These are phyloP conservation scores for Drosophila busckii DNA, from an alignment of 1,140 invertebrate species.

Conservation along the genomic window DNA sequence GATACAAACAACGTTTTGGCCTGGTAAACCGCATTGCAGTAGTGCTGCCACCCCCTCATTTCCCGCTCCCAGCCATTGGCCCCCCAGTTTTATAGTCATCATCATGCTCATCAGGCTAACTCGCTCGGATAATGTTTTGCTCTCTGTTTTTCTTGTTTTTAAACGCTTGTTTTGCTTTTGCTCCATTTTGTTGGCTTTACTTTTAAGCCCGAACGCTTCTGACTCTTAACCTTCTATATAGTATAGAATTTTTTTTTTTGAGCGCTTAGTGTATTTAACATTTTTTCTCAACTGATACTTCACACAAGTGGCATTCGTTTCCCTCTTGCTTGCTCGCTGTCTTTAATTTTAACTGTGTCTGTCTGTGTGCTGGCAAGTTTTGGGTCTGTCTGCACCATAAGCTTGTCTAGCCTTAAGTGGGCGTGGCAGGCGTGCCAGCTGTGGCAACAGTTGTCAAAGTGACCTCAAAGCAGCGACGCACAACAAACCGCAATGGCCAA, in stretches of 20 bases:
- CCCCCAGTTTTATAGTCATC: too few relatives aligned
- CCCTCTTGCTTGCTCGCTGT: conserved; percentile 5
- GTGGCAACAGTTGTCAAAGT: conserved; percentile 71
- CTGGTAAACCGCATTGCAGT: conserved; percentile 38
- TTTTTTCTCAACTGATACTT: conserved; percentile 72
- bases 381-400: conserved; percentile 23
- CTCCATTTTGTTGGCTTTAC: conserved; percentile 51
- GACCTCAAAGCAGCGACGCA: conserved; percentile 57
- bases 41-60: background rate
- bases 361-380: conserved; percentile 4
- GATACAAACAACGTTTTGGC: conserved; percentile 40
- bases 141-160: conserved; percentile 36
- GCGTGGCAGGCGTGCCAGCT: conserved; percentile 57
- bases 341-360: background rate
- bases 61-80: background rate
- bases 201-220: conserved; percentile 56
- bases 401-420: conserved; percentile 43
- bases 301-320: conserved; percentile 64
- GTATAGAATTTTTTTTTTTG: conserved; percentile 25
- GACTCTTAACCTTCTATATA: conserved; percentile 58
- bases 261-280: conserved; percentile 72
- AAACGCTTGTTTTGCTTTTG: background rate
- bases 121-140: too few relatives aligned
- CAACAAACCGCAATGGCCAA: conserved; percentile 11
- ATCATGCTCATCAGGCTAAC: too few relatives aligned